phyloP scores from a whole-genome alignment of 2,888 invertebrate species.

The Drosophila putrida region DNA sequence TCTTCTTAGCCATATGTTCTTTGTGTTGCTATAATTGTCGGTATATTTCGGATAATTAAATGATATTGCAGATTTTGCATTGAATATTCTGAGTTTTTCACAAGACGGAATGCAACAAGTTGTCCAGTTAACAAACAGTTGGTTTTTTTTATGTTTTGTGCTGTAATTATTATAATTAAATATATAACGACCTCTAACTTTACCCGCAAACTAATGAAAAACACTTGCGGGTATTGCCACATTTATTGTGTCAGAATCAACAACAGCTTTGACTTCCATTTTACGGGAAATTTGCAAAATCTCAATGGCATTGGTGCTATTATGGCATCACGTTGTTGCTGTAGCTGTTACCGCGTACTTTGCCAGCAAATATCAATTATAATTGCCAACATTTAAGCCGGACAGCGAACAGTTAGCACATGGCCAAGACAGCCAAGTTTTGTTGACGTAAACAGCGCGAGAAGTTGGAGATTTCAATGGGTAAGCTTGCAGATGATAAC shows the following conservation, averaged over 20 bases:
- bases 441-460: not conserved
- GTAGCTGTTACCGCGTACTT: not conserved
- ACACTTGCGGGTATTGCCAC: conserved; percentile 63
- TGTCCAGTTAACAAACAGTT: not conserved
- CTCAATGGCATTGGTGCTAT: conserved; percentile 40
- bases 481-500: conserved; percentile 10
- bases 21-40: conserved; percentile 5
- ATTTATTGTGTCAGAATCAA: conserved; percentile 60
- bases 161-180: conserved; percentile 41
- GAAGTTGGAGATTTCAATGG: conserved; percentile 10
- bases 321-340: conserved; percentile 51
- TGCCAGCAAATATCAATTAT: conserved; percentile 60
- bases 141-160: not conserved
- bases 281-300: not conserved
- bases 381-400: conserved; percentile 49
- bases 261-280: not conserved
- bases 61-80: conserved; percentile 13
- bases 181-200: conserved; percentile 14
- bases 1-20: conserved; percentile 8
- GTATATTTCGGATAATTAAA: conserved; percentile 45
- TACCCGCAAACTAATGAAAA: conserved; percentile 59
- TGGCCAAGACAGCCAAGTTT: conserved; percentile 35
- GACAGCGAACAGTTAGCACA: conserved; percentile 12
- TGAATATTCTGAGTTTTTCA: not conserved
- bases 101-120: conserved; percentile 54